Conservation (phyloP, 2,113 vertebrate genomes). For the Brachypodius melanocephalos region DNA sequence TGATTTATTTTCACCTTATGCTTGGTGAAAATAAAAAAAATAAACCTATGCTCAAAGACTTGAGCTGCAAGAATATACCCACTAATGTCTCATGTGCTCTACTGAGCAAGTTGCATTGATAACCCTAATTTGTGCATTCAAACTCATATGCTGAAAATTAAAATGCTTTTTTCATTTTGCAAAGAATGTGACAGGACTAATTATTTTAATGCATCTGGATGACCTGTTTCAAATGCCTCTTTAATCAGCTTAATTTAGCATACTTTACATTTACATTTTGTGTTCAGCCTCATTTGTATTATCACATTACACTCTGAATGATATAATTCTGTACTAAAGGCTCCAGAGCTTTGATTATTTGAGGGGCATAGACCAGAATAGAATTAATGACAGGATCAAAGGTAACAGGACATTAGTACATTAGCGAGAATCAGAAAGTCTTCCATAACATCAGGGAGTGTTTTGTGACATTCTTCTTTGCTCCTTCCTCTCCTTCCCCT, state of each 20-base stretch:
- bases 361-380: neutral
- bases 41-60: too few relatives aligned
- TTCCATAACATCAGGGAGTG: neutral
- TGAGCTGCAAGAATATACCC: fast-evolving
- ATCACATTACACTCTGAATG: neutral
- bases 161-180: neutral
- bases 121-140: neutral
- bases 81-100: neutral
- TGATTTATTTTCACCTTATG: neutral
- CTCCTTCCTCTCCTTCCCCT: neutral
- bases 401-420: neutral
- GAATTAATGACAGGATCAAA: neutral
- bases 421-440: neutral
- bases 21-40: too few relatives aligned
- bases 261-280: neutral
- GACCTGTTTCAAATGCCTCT: neutral
- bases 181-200: neutral
- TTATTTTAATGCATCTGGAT: neutral
- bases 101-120: neutral
- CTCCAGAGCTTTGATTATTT: neutral
- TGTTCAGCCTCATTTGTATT: neutral
- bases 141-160: neutral
- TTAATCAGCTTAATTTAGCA: neutral
- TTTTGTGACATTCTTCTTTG: neutral
- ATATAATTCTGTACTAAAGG: neutral